Evolutionary conservation across 2,797 vertebrate genomes (phyloP).

Genomic region (Babyrousa celebensis): DNA sequence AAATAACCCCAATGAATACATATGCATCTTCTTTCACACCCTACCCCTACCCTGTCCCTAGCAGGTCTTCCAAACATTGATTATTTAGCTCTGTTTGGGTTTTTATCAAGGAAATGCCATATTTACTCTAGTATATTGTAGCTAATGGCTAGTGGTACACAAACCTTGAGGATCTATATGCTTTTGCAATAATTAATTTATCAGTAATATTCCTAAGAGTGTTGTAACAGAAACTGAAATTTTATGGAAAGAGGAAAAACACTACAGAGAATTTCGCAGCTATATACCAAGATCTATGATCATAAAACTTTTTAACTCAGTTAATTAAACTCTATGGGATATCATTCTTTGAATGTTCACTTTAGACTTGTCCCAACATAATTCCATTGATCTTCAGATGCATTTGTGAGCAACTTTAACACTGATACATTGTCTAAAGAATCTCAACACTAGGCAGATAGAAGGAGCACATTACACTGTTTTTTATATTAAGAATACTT

Average conservation of each 20-base stretch:
- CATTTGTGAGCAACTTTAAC: neutral
- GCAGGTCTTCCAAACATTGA: conserved; percentile 51
- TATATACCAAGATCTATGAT: neutral
- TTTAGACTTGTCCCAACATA: conserved; percentile 31
- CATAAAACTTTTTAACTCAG: conserved; percentile 36
- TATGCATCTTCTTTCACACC: neutral
- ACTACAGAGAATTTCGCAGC: neutral
- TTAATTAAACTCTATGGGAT: conserved; percentile 58
- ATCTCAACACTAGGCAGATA: neutral
- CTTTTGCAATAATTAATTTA: conserved; percentile 83
- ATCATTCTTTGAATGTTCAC: neutral
- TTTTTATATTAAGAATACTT: neutral
- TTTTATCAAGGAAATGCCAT: conserved; percentile 75
- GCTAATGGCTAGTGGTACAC: conserved; percentile 41
- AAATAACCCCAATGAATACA: conserved; percentile 57
- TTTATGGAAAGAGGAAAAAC: neutral
- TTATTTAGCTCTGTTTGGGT: conserved; percentile 76
- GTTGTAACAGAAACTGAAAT: conserved; percentile 54
- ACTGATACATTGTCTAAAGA: neutral
- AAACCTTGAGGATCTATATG: conserved; percentile 25
- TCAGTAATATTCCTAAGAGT: neutral
- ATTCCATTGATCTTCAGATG: conserved; percentile 62
- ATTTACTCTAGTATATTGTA: conserved; percentile 57
- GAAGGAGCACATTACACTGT: neutral
- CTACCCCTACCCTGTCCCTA: neutral